These are phyloP conservation scores for Leiothrix lutea DNA, from an alignment of 2,113 vertebrate species.

Conservation along the genomic window DNA sequence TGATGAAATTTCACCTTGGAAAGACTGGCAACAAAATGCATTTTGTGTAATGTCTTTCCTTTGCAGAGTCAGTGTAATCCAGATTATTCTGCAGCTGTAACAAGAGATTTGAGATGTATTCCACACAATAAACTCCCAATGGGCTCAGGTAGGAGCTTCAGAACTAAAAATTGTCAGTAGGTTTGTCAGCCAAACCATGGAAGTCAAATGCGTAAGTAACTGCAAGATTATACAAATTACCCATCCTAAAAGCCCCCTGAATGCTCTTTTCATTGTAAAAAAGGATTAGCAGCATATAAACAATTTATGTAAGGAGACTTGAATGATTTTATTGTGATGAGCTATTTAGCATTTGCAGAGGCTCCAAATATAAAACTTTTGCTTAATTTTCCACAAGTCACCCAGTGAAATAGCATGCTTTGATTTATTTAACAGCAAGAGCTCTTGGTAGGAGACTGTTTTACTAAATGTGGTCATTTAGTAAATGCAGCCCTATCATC, in stretches of 20 bases:
- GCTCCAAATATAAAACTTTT: neutral
- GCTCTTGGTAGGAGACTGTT: neutral
- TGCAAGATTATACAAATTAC: neutral
- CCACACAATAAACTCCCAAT: neutral
- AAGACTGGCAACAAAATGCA: neutral
- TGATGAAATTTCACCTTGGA: neutral
- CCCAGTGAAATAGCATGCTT: neutral
- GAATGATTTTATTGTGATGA: neutral
- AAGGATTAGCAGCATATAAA: slow-evolving; percentile 8
- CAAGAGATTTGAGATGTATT: neutral
- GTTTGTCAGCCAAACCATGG: neutral
- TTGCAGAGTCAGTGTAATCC: neutral
- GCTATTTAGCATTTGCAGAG: neutral
- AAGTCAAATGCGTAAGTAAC: neutral
- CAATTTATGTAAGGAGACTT: neutral
- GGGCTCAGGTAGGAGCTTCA: neutral
- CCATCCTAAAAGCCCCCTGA: neutral
- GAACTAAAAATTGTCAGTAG: neutral
- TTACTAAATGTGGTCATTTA: neutral
- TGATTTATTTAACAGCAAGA: slow-evolving; percentile 29
- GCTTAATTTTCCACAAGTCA: neutral
- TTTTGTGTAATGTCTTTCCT: neutral
- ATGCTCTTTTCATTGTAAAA: neutral
- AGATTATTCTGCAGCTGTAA: neutral
- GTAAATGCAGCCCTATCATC: neutral